phyloP scores from a whole-genome alignment of 2,888 invertebrate genomes.

The Dromius quadrimaculatus region DNA sequence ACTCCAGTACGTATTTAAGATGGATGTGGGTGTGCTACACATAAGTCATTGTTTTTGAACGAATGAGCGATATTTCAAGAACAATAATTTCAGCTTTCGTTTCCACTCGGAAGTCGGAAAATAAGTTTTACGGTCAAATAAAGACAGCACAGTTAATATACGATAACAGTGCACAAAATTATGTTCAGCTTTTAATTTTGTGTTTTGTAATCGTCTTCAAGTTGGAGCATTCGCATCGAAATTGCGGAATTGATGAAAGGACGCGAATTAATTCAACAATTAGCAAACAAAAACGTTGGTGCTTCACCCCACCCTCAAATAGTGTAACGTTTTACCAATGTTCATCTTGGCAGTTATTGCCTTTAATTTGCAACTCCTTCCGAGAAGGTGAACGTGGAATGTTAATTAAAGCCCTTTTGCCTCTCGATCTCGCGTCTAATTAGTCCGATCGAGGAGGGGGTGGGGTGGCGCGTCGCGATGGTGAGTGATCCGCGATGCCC shows the following conservation, averaged over 20 bases:
- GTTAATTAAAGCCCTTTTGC: slow-evolving; percentile 66
- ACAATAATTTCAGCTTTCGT: slow-evolving; percentile 64
- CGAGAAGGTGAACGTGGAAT: slow-evolving; percentile 66
- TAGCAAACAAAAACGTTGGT: slow-evolving; percentile 66
- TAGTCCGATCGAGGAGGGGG: slow-evolving; percentile 43
- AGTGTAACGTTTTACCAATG: slow-evolving; percentile 63
- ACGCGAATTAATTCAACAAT: slow-evolving; percentile 66
- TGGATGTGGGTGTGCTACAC: no score
- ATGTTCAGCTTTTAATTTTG: no score
- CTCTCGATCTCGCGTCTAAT: slow-evolving; percentile 58
- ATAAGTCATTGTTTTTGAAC: no score
- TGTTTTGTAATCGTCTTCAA: slow-evolving; percentile 6
- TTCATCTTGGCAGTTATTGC: slow-evolving; percentile 66
- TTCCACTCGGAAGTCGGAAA: slow-evolving; percentile 64
- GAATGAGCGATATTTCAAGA: slow-evolving; percentile 61
- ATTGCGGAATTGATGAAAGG: slow-evolving; percentile 62
- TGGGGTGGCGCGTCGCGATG: neutral
- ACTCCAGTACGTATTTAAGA: no score
- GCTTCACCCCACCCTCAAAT: slow-evolving; percentile 52
- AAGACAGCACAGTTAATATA: slow-evolving; percentile 55
- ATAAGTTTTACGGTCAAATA: slow-evolving; percentile 61
- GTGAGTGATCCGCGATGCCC: neutral
- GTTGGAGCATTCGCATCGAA: no score
- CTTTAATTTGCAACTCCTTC: slow-evolving; percentile 67
- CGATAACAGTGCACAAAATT: slow-evolving; percentile 33